Base-by-base conservation (phyloP, 64 coral and sea anemone genomes). In the Anthopleura sola region DNA sequence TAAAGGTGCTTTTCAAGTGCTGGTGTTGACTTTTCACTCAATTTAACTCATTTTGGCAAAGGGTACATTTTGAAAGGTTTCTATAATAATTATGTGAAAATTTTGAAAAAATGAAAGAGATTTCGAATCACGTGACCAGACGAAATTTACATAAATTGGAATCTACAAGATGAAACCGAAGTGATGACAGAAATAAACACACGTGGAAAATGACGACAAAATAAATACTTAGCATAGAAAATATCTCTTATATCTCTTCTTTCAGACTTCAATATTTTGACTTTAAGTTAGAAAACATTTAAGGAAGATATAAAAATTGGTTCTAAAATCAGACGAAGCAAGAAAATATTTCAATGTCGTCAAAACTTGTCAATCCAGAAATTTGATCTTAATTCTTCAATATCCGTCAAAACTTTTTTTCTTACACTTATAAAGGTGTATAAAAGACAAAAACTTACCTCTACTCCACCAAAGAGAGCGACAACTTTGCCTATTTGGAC, bases 391-490 rank as follows among this genome's bases (percentile, higher is more conserved):
- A 3, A n/a, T 2, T 77, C 37, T 37, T 20, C 17, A 6, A 12
- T 19, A 21, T 24, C 15, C 19, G 19, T n/a, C 15, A 33, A n/a
- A n/a, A n/a, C 0, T 28, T 44, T 79, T 78, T 44, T 12, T 19
- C 38, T 2, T 5, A 53, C 33, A 14, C n/a, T 55, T 12, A 74
- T 80, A 81, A 81, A 53, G n/a, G n/a, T n/a, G n/a, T n/a, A n/a
- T n/a, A n/a, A n/a, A 36, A 58, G 21, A 75, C 75, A 12, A 10
- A 21, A 20, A 48, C 77, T 82, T 26, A 96, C 94, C 94, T 96
- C 94, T 23, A 96, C 90, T 86, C 94, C 94, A 55, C 90, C 94
- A 82, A 96, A 96, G 38, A 96, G 75, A 92, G 89, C 64, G 24
- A 96, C 37, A 54, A 92, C 87, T 51, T 89, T 88, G 5, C 86